Evolutionary conservation across 2,888 invertebrate species (phyloP), one percentile per base, ranked within the genome.

Genomic region (Rambutsinella grinnellia): DNA sequence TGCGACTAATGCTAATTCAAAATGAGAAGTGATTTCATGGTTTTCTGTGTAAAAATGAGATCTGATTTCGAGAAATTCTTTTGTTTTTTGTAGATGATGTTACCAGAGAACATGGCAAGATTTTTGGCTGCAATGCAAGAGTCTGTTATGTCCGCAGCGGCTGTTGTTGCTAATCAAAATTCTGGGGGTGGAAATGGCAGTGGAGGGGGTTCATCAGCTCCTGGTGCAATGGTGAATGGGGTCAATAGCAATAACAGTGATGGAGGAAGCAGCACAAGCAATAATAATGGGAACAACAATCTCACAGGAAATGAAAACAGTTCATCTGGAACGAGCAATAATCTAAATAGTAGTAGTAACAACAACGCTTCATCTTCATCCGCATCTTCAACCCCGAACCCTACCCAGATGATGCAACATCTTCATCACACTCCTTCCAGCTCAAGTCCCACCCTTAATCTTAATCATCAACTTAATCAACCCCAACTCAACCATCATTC

Each of bases 111-210:
- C 57, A 80, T 83, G 76, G 79, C 82, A 36, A 72, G 83, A 69
- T 78, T 83, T 46, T 78, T 82, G 80, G 82, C 82, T 53, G 82
- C 81, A 13, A 82, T 83, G 82, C 83, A 83, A 75, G 83, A 83
- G 77, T 82, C 83, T 57, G 81, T 82, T 47, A 76, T 76, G 74
- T 77, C 79, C 67, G 82, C 80, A 6, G 79, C 78, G 10, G 78
- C 70, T 23, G 69, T 62, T 63, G 65, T 56, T 65, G 75, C 60
- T 56, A 58, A 49, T 66, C 71, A 66, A 62, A 53, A 66, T 61
- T 60, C 61, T 68, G 61, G 61, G 62, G 58, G 53, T 57, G 79
- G 71, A 65, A 61, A 58, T 47, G 23, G 47, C 53, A 47, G 56
- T 63, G 71, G 71, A 8, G 54, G 24, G n/a, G 53, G 60, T n/a